Conservation (phyloP, 2,797 vertebrate genomes). For the Lerista edwardsae region DNA sequence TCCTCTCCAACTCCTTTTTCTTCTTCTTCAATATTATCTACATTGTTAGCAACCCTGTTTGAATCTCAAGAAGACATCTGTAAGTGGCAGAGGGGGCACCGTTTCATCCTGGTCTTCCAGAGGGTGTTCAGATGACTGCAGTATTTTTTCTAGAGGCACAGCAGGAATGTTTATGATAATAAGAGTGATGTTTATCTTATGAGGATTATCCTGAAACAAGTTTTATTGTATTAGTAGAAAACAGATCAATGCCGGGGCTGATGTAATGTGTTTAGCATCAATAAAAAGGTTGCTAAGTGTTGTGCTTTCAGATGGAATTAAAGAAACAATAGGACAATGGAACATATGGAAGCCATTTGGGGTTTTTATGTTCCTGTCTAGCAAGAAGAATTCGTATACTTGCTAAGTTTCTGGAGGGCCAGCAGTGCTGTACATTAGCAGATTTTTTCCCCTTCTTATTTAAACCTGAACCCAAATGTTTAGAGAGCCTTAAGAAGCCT, state of each 20-base stretch:
- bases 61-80: constrained; percentile 46
- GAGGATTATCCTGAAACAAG: constrained; percentile 73
- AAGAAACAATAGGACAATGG: constrained; percentile 71
- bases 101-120: constrained; percentile 54
- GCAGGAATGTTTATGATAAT: constrained; percentile 76
- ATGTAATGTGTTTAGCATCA: constrained; percentile 81
- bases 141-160: constrained; percentile 67
- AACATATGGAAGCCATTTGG: constrained; percentile 80
- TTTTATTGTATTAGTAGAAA: constrained; percentile 79
- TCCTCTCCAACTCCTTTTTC: not conserved
- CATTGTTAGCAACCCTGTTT: constrained; percentile 43
- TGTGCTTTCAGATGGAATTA: constrained; percentile 76
- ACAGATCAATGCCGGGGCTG: constrained; percentile 74
- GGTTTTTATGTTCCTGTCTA: constrained; percentile 70
- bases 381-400: constrained; percentile 77
- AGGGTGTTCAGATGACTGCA: constrained; percentile 50
- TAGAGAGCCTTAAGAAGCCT: constrained; percentile 68
- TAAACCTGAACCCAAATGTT: constrained; percentile 66
- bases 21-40: constrained; percentile 62
- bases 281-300: constrained; percentile 81
- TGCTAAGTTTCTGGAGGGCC: constrained; percentile 66
- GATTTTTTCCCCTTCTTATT: constrained; percentile 37
- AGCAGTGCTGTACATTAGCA: constrained; percentile 7
- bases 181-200: constrained; percentile 76
- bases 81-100: constrained; percentile 54